Base-by-base conservation (phyloP, 2,797 vertebrate genomes). In the Siniperca undulata region DNA sequence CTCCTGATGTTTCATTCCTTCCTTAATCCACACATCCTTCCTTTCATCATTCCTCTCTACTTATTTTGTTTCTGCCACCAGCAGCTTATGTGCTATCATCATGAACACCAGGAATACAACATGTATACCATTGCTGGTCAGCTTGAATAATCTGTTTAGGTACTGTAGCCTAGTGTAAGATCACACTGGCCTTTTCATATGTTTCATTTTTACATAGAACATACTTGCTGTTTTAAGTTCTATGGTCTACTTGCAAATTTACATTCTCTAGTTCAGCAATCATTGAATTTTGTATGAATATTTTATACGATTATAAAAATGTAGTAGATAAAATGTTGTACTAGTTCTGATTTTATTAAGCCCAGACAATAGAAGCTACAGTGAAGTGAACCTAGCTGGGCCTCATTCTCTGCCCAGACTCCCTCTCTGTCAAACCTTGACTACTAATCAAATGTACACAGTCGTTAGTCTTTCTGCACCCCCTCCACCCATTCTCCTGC, bases 1-100 rank as follows among this genome's bases (percentile, higher is more conserved):
- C 0, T 17, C n/a, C 50, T 46, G 38, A 53, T 22, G 30, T 17
- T 60, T 75, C 22, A 53, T 68, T 44, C 48, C 56, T 66, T 52
- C 64, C 55, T 78, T 56, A 66, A 80, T 61, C 42, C 44, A 58
- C 74, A 55, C 11, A 62, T 82, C 44, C 30, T 30, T 70, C 62
- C 74, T 59, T 56, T 70, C 67, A 71, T 79, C 78, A 64, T 68
- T 74, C 58, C 30, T 38, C 30, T 74, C 24, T 71, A 5, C 38
- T 67, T 79, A 62, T 71, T 74, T 82, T 44, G 53, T 83, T 79
- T 78, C 40, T 72, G 68, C 79, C 74, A 62, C 80, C 78, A 71
- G 82, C 62, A 69, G 78, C 38, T 59, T 55, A 44, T 60, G 34
- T 50, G 68, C 66, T 74, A 30, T 69, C 56, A 55, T 88, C 60